Evolutionary conservation across 2,888 invertebrate species (phyloP).

Genomic region (Apamea crenata): DNA sequence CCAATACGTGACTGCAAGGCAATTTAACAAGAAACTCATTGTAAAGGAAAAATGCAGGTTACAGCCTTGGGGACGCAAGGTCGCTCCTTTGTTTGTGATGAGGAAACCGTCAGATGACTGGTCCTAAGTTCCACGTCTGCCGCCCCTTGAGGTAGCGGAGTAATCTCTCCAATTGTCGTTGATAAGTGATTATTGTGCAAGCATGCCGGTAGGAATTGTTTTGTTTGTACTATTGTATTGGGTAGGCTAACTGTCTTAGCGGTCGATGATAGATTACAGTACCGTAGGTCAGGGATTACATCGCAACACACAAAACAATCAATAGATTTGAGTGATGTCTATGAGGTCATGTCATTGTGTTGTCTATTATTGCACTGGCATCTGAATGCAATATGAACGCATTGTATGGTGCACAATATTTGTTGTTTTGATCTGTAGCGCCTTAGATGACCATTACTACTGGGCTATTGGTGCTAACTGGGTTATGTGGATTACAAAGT

Average conservation of each 20-base stretch:
- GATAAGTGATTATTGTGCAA: constrained; percentile 27
- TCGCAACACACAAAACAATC: constrained; percentile 8
- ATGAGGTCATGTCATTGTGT: constrained; percentile 12
- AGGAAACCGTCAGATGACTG: constrained; percentile 38
- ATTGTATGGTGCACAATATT: constrained; percentile 8
- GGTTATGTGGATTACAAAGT: constrained; percentile 5
- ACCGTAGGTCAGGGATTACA: constrained; percentile 27
- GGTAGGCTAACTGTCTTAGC: not conserved
- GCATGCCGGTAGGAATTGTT: constrained; percentile 38
- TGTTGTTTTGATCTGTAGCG: constrained; percentile 4
- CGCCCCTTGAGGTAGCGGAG: constrained; percentile 24
- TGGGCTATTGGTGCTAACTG: not conserved
- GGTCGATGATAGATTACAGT: not conserved
- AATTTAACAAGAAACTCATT: constrained; percentile 21
- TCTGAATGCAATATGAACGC: constrained; percentile 5
- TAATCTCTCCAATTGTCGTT: constrained; percentile 37
- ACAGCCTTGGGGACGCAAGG: constrained; percentile 49
- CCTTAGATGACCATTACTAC: not conserved
- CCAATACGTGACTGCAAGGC: constrained; percentile 47
- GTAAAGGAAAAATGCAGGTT: constrained; percentile 49
- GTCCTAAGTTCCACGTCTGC: constrained; percentile 45
- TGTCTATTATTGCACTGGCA: constrained; percentile 4
- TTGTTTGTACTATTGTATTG: constrained; percentile 9
- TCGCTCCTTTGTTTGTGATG: constrained; percentile 46
- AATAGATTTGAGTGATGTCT: constrained; percentile 15